phyloP scores from a whole-genome alignment of 2,113 vertebrate species.

The Panthera tigris region DNA sequence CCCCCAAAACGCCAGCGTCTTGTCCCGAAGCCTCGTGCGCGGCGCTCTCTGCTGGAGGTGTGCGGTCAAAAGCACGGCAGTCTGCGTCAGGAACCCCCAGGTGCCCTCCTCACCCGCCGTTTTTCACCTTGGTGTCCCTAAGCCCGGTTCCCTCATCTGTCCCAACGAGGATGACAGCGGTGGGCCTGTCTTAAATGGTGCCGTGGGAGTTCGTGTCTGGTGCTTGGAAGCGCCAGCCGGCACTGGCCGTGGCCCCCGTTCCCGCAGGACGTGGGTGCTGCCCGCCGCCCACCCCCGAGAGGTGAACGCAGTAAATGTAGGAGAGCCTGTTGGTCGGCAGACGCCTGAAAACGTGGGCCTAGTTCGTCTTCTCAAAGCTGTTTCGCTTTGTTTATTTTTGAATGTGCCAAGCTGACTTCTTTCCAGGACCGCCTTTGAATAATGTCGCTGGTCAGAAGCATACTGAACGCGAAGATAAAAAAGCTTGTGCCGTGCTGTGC shows the following conservation, averaged over 20 bases:
- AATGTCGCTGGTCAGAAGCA: neutral
- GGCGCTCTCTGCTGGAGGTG: neutral
- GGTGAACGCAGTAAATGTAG: neutral
- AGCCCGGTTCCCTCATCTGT: neutral
- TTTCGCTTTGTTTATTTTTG: neutral
- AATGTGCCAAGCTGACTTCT: neutral
- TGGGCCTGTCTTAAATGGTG: neutral
- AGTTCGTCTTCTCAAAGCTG: neutral
- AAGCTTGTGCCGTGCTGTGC: neutral
- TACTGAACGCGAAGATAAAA: neutral
- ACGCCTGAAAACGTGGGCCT: neutral
- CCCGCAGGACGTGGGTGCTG: neutral
- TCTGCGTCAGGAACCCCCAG: neutral
- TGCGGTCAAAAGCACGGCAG: neutral
- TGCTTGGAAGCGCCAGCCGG: neutral
- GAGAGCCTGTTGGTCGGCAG: neutral
- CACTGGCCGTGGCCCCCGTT: neutral
- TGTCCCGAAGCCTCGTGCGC: neutral
- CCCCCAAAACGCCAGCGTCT: accelerated
- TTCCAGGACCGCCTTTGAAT: neutral
- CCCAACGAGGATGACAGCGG: accelerated
- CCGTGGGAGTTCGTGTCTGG: neutral
- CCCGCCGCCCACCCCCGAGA: neutral
- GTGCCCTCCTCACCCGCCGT: accelerated
- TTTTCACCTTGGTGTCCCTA: accelerated